Evolutionary conservation across 2,888 invertebrate species (phyloP), one percentile per base, ranked within the genome.

Genomic region (Leptopilina syphax): DNA sequence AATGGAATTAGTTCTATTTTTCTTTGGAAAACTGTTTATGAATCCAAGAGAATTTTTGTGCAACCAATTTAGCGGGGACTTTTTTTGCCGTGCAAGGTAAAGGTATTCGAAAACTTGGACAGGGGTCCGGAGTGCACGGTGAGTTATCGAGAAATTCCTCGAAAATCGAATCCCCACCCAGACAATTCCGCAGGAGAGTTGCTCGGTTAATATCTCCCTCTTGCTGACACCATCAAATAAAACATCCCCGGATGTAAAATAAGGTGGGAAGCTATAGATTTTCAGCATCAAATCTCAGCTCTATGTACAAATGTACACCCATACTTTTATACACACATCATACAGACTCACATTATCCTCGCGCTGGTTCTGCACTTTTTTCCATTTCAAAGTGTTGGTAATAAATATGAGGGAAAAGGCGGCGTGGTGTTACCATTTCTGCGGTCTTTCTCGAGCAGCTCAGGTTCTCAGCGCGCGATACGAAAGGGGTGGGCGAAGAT

Each of bases 211-310:
- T 89, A 88, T 89, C 87, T 87, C 85, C 70, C 85, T 86, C 85
- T 85, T 90, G 89, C 88, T 90, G 89, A 90, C 90, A 87, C 84
- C 85, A 87, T 86, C 86, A 84, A 88, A 90, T 90, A 88, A 89
- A 90, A 88, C 87, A 89, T 88, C 77, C 80, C 81, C 63, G 77
- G 78, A 77, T 73, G 77, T 68, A 44, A 50, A 47, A 63, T 63
- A 63, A 66, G 77, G 65, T 77, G 76, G 76, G 66, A 57, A 76
- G 79, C 50, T 47, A 65, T 65, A 79, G 76, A 79, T 76, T 65
- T 79, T 34, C 65, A 18, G 50, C 77, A 1, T 50, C 65, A 77
- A 77, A 77, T 77, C 77, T 65, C 77, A 13, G 50, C 34, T 65
- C 65, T 50, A n/a, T 77, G 44, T 77, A 77, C 47, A 65, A 44